Base-by-base conservation (phyloP, 1,140 invertebrate genomes). In the Halyomorpha halys region DNA sequence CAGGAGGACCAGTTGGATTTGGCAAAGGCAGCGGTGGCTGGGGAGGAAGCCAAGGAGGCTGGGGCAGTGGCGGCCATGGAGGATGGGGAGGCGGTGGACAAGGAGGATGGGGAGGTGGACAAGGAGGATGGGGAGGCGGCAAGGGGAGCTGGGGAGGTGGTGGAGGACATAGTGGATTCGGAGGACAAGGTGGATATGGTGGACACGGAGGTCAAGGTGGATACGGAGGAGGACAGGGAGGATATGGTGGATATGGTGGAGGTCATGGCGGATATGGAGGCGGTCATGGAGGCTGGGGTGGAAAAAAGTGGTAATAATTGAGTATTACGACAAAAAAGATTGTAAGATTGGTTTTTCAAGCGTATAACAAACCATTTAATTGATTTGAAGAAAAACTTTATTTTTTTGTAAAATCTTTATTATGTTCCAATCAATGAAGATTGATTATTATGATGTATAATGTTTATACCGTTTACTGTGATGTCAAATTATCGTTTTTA, bases 101-200 rank as follows among this genome's bases (percentile, higher is more conserved):
- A 65, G 63, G 59, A 34, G 47, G 44, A 6, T 39, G 39, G 27
- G 47, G 27, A 59, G 19, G 63, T 23, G 53, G 62, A 6, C 5
- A 64, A 49, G 47, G 62, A 21, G 3, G 23, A 2, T 23, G 53
- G 47, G 54, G 53, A 30, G 27, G 34, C 9, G 59, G 39, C 5
- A 8, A 59, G 2, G 19, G 34, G 5, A 30, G 59, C 2, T 18
- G 34, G 16, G 25, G 21, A 19, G 59, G 39, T 34, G 25, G 30
- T 9, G 30, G 30, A 30, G 53, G 53, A 56, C 6, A 14, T 13
- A 4, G 53, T 1, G 53, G 53, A 23, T 11, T 3, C 14, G 53
- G 53, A 9, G 19, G 23, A 3, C 19, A 25, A 13, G 53, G 53
- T 27, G 15, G 23, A 19, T 21, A 25, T 56, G 19, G 23, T 25